Percentiles rank a stretch among this genome's conserved stretches.
These are phyloP conservation scores for Pheosia tremula DNA, from an alignment of 2,888 invertebrate species.

Conservation along the genomic window DNA sequence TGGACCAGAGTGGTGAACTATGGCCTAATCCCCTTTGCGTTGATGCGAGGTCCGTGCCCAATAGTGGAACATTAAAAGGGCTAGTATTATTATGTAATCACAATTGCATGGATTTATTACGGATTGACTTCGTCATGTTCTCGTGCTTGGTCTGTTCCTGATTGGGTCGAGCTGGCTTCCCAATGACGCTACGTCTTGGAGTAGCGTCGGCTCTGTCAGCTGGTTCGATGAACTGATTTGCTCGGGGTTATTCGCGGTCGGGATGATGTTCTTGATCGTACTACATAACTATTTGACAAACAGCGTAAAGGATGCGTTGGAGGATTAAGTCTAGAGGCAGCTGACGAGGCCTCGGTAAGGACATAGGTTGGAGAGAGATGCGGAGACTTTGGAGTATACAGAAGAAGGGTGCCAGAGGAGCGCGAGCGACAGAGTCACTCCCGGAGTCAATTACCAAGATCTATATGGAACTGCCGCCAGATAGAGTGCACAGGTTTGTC, in stretches of 20 bases:
- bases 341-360: slow-evolving; percentile 92
- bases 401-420: slow-evolving; percentile 87
- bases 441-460: slow-evolving; percentile 70
- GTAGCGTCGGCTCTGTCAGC: slow-evolving; percentile 85
- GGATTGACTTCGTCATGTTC: no score
- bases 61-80: no score
- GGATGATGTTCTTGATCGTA: slow-evolving; percentile 88
- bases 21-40: no score
- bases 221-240: slow-evolving; percentile 95
- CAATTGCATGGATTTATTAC: no score
- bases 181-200: slow-evolving; percentile 89
- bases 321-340: slow-evolving; percentile 94
- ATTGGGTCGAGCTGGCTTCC: slow-evolving; percentile 92
- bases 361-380: slow-evolving; percentile 91
- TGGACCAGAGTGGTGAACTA: no score
- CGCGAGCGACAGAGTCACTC: slow-evolving; percentile 79
- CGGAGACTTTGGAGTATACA: slow-evolving; percentile 92
- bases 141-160: slow-evolving; percentile 92
- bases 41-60: no score
- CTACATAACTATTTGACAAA: slow-evolving; percentile 92
- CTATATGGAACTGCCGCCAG: slow-evolving; percentile 64
- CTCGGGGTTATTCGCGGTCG: slow-evolving; percentile 90
- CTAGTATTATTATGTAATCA: no score
- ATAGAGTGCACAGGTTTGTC: slow-evolving; percentile 72
- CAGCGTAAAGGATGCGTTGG: slow-evolving; percentile 92